Evolutionary conservation across 2,113 vertebrate genomes (phyloP), one percentile per base, ranked within the genome.

Genomic region (Murina feae): DNA sequence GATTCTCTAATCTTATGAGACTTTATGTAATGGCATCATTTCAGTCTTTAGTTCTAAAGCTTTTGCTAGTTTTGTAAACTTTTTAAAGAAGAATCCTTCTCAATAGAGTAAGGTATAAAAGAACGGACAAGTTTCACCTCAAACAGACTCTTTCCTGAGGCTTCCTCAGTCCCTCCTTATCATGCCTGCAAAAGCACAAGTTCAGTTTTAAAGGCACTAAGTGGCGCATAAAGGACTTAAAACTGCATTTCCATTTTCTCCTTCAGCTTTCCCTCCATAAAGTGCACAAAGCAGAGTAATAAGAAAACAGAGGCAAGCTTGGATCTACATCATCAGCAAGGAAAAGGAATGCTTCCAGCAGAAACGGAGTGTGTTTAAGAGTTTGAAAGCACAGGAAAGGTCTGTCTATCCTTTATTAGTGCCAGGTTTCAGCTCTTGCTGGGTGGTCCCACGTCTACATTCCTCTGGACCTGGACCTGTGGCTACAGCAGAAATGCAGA

Each of bases 241-340:
- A 97, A 92, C 92, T 44, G 28, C 68, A 74, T 84, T 88, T 86
- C 32, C 42, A n/a, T 42, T 30, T 66, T 86, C 68, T 66, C 69
- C 55, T 85, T 72, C 47, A 58, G 60, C 86, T 55, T 92, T 55
- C 39, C 25, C 89, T 85, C 83, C 66, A 81, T 98, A 97, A 98
- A 98, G 98, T 97, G 98, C 97, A 97, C 89, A 91, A 95, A 97
- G 95, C 96, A 96, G 85, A 79, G 65, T 47, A 92, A 28, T 30
- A 63, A 60, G 65, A 80, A 78, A 53, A 92, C 5, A 93, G 53
- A 66, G n/a, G 18, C 3, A 76, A 65, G 69, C 95, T 65, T 89
- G 60, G 47, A 44, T 75, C 74, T 93, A 37, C 14, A 93, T 86
- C 42, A 86, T 80, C 86, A 86, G 94, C 95, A 92, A 95, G 63